Evolutionary conservation across 2,888 invertebrate species (phyloP).

Genomic region (Aquatica leii): DNA sequence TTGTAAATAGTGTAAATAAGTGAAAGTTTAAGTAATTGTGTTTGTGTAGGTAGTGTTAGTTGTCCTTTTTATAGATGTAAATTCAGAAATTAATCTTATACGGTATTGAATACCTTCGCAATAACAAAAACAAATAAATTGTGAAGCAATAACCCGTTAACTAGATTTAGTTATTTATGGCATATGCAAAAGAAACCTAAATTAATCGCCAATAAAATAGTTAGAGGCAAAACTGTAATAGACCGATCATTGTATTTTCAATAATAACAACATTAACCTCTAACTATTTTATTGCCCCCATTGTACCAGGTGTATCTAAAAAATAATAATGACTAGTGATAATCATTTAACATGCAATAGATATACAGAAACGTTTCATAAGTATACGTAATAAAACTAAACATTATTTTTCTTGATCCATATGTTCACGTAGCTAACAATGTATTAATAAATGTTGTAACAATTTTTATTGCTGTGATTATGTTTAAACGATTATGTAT

Average conservation of each 20-base stretch:
- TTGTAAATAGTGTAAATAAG: slow-evolving; percentile 52
- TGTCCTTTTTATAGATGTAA: slow-evolving; percentile 32
- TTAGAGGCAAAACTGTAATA: not conserved
- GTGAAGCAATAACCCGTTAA: slow-evolving; percentile 28
- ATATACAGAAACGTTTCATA: slow-evolving; percentile 13
- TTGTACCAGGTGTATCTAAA: not conserved
- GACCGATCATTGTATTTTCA: not conserved
- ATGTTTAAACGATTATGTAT: slow-evolving; percentile 48
- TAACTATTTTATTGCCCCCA: slow-evolving; percentile 14
- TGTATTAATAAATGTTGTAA: slow-evolving; percentile 55
- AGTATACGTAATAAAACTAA: slow-evolving; percentile 20
- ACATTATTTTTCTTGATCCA: slow-evolving; percentile 14
- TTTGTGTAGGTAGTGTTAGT: slow-evolving; percentile 35
- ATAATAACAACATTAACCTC: not conserved
- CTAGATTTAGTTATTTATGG: slow-evolving; percentile 17
- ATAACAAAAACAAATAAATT: slow-evolving; percentile 27
- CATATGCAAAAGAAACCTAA: not conserved
- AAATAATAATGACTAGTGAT: slow-evolving; percentile 17
- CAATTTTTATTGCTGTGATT: slow-evolving; percentile 63
- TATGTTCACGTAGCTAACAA: slow-evolving; percentile 26
- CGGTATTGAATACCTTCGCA: slow-evolving; percentile 28
- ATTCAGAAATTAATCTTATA: slow-evolving; percentile 29
- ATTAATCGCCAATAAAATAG: not conserved
- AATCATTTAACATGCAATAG: slow-evolving; percentile 21
- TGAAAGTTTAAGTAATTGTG: slow-evolving; percentile 38